phyloP scores from a whole-genome alignment of 2,113 vertebrate species.

The Nothoprocta pentlandii region DNA sequence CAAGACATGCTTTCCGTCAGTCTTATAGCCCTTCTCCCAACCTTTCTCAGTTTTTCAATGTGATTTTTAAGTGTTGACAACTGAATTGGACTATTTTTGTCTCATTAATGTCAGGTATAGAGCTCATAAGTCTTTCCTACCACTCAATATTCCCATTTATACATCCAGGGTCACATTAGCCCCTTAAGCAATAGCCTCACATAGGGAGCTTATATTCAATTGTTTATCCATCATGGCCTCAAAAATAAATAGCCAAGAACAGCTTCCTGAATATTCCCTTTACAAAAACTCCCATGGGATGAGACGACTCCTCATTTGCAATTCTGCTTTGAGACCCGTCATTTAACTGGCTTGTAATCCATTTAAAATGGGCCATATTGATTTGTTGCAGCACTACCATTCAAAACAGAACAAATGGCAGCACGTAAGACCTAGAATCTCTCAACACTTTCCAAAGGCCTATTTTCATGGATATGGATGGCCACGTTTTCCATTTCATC shows the following conservation, averaged over 20 bases:
- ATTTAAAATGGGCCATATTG: constrained; percentile 39
- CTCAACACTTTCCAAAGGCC: neutral
- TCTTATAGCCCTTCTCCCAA: neutral
- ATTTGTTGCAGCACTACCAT: constrained; percentile 28
- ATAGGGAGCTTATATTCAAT: neutral
- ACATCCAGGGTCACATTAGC: constrained; percentile 13
- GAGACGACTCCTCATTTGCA: constrained; percentile 40
- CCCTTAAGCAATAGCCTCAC: neutral
- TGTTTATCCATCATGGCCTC: constrained; percentile 9
- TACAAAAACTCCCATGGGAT: constrained; percentile 21
- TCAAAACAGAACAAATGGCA: neutral
- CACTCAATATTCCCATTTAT: constrained; percentile 23
- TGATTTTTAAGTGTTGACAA: neutral
- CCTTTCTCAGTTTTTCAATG: neutral
- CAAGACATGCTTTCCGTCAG: neutral
- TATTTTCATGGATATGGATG: neutral
- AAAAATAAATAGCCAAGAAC: constrained; percentile 35
- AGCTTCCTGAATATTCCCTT: constrained; percentile 29
- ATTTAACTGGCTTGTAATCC: constrained; percentile 43
- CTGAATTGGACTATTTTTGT: neutral
- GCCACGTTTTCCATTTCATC: neutral
- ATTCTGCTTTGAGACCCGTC: constrained; percentile 23
- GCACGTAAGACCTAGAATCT: accelerated
- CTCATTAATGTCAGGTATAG: neutral
- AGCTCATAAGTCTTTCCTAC: neutral